Base-by-base conservation (phyloP, 2,888 invertebrate species). In the Ferrisia virgata region DNA sequence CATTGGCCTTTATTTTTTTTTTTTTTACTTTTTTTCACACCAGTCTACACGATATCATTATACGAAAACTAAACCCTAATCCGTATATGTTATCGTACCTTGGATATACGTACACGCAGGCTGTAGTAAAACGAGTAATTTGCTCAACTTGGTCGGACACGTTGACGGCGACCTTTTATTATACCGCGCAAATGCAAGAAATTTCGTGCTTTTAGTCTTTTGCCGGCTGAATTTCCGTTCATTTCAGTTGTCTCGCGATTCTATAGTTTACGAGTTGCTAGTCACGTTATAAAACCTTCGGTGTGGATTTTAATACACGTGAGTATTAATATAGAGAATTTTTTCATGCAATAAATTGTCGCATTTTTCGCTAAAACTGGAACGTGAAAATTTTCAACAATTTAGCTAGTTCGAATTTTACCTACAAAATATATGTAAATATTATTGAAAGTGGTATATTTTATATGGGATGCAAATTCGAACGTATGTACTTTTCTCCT, bases 211-310 rank as follows among this genome's bases (percentile, higher is more conserved):
- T 72, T 72, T 72, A 9, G 69, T 72, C 69, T 72, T 72, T 72
- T 72, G 69, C 69, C 69, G 69, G 69, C 69, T n/a, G 33, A 72
- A 72, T 72, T 72, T 72, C 2, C 33, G 69, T 8, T 72, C 69
- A n/a, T 72, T 72, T 72, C 69, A 72, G 69, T 72, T 2, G 15
- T 72, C 69, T 72, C 69, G 69, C 69, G 69, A n/a, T n/a, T 72
- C 8, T 72, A 3, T 72, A n/a, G 69, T 72, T 72, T 72, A 72
- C 69, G 69, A 72, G 69, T 72, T 72, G 28, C 33, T 72, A 6
- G 69, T 72, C 33, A 33, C 31, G 69, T 72, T 58, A n/a, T 8
- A 72, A 31, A 9, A n/a, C n/a, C 4, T 1, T 72, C 33, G 33
- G 28, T 8, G n/a, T 64, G 28, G 25, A 13, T 64, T 64, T n/a